phyloP scores from a whole-genome alignment of 1,140 invertebrate genomes.

The Philotrypesis tridentata region DNA sequence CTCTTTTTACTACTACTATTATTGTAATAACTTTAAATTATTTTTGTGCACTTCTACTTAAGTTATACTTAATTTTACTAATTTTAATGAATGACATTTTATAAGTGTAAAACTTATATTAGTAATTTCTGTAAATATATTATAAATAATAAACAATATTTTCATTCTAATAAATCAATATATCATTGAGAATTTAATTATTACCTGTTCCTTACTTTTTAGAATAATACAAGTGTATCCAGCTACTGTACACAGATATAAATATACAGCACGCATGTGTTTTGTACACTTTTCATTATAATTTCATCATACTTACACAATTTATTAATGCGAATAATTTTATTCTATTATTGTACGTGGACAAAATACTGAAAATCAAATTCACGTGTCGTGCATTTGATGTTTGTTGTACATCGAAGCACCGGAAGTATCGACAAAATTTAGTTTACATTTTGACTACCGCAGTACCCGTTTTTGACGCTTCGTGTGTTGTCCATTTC shows the following conservation, averaged over 20 bases:
- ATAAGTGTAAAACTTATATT: slow-evolving; percentile 29
- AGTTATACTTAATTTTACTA: slow-evolving; percentile 29
- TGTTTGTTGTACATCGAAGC: not conserved
- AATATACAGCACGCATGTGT: too few species aligned
- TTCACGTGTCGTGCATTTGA: too few species aligned
- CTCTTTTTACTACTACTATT: slow-evolving; percentile 20
- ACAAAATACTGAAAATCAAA: too few species aligned
- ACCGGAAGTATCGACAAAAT: not conserved
- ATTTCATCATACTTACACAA: too few species aligned
- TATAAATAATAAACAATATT: slow-evolving; percentile 44
- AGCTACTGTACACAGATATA: too few species aligned
- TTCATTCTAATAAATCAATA: slow-evolving; percentile 29
- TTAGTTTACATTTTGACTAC: not conserved
- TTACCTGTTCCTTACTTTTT: not conserved
- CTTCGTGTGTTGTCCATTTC: not conserved
- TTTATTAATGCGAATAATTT: too few species aligned
- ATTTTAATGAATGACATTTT: slow-evolving; percentile 32
- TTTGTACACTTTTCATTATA: too few species aligned
- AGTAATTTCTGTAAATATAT: slow-evolving; percentile 43
- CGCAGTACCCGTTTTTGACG: not conserved
- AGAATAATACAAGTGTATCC: too few species aligned
- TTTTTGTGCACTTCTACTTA: slow-evolving; percentile 42
- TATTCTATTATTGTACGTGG: too few species aligned
- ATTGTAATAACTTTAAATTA: slow-evolving; percentile 35
- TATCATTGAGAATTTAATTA: not conserved